Evolutionary conservation across 1,140 invertebrate species (phyloP).

Genomic region (Sitobion miscanthi): DNA sequence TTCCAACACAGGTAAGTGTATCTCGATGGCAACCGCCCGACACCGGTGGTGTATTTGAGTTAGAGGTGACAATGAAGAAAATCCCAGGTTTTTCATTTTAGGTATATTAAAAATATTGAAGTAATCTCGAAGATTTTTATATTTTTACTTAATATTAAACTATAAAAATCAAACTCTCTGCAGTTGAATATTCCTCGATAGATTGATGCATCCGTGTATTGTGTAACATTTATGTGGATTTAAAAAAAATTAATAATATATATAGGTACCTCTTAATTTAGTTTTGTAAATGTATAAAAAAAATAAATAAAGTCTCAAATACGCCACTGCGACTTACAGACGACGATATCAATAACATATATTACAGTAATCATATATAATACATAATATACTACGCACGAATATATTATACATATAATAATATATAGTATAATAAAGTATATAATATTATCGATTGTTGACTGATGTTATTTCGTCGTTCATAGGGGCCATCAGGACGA

Average conservation of each 20-base stretch:
- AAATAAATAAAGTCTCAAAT: neutral
- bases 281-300: neutral
- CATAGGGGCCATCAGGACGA: conserved; percentile 78
- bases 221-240: neutral
- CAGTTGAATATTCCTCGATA: too few species aligned
- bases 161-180: neutral
- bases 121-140: too few species aligned
- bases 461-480: neutral
- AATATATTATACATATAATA: neutral
- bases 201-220: neutral
- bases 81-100: neutral
- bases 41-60: neutral
- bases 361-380: too few species aligned
- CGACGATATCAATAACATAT: neutral
- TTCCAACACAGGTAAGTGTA: conserved; percentile 73
- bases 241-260: neutral
- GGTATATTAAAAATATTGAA: neutral
- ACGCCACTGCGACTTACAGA: neutral
- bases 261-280: neutral
- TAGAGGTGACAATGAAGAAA: neutral
- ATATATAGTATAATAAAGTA: neutral
- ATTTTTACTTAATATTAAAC: neutral
- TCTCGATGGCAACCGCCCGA: neutral
- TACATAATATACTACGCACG: neutral
- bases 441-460: neutral